These are phyloP conservation scores for Cetonia aurata DNA, from an alignment of 2,888 invertebrate species.

Conservation along the genomic window DNA sequence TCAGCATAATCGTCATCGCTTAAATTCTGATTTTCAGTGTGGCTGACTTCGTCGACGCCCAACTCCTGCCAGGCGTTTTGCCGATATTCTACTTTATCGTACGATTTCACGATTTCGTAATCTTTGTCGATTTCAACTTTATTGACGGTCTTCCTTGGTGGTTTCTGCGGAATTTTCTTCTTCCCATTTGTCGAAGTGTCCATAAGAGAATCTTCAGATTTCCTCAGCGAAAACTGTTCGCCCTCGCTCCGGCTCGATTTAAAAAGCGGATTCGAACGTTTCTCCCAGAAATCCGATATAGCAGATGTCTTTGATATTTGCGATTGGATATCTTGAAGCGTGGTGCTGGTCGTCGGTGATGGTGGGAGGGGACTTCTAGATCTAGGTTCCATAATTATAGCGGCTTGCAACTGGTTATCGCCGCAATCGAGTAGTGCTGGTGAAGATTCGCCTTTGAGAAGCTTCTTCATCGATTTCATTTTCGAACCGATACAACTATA, in stretches of 20 bases:
- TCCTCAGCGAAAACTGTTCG: constrained; percentile 59
- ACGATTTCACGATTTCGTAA: constrained; percentile 72
- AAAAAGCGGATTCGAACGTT: constrained; percentile 43
- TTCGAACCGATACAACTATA: constrained; percentile 82
- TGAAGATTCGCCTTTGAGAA: constrained; percentile 77
- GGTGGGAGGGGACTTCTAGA: constrained; percentile 85
- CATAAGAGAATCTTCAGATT: constrained; percentile 63
- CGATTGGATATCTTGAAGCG: constrained; percentile 67
- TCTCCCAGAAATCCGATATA: constrained; percentile 39
- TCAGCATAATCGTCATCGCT: constrained; percentile 63
- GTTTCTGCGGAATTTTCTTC: constrained; percentile 60
- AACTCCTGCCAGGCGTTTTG: constrained; percentile 87
- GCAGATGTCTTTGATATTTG: constrained; percentile 58
- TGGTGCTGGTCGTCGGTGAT: constrained; percentile 65
- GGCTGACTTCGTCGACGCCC: constrained; percentile 80
- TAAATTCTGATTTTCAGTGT: constrained; percentile 72
- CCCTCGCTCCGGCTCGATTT: constrained; percentile 43
- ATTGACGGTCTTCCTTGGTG: constrained; percentile 54
- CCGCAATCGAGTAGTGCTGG: constrained; percentile 74
- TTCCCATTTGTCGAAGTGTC: constrained; percentile 60
- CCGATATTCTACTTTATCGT: constrained; percentile 82
- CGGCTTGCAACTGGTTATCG: constrained; percentile 81
- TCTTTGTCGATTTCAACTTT: constrained; percentile 59
- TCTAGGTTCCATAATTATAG: constrained; percentile 83
- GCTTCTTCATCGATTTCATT: constrained; percentile 90